Base-by-base conservation (phyloP, 2,888 invertebrate species). In the Drosophila helvetica region DNA sequence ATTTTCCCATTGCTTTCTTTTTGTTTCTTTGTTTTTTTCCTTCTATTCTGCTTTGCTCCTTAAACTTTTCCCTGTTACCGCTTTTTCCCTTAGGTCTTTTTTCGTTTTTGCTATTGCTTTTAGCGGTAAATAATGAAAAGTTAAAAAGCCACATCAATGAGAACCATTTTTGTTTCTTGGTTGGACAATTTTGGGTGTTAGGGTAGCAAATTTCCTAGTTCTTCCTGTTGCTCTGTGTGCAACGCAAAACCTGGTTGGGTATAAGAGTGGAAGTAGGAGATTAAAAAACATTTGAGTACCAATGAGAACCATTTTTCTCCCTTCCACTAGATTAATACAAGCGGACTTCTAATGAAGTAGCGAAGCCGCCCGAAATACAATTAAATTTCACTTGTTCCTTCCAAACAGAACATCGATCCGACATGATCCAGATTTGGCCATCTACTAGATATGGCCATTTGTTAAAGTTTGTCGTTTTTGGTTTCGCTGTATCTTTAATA, bases 81-180 rank as follows among this genome's bases (percentile, higher is more conserved):
- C 38, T 58, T 55, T 62, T 25, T 19, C 10, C 47, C 18, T 45
- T 46, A 51, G 19, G 3, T 61, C 42, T 48, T 30, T 43, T 57
- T 33, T 19, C 17, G 33, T 58, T 61, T 52, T 27, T 77, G 63
- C 58, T 71, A 60, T 68, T 75, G 92, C 92, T 92, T 92, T 92
- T 91, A 92, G 92, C 90, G 92, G 92, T 91, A 91, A 91, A 91
- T 91, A 92, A 91, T 92, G 91, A 91, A 92, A 92, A 92, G 91
- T 91, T 92, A 91, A 92, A 92, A 92, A 91, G 90, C 92, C 92
- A 91, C 92, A 92, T 91, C 91, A 91, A 91, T 91, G 90, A 80
- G 80, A 82, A 80, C 79, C 83, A 79, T 82, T 87, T 79, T 70
- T 70, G 62, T 63, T 70, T 56, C 57, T 55, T 12, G 17, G n/a